Percentiles rank a stretch among this genome's conserved stretches.
Evolutionary conservation across 2,113 vertebrate species (phyloP).

Genomic region (Panurus biarmicus): DNA sequence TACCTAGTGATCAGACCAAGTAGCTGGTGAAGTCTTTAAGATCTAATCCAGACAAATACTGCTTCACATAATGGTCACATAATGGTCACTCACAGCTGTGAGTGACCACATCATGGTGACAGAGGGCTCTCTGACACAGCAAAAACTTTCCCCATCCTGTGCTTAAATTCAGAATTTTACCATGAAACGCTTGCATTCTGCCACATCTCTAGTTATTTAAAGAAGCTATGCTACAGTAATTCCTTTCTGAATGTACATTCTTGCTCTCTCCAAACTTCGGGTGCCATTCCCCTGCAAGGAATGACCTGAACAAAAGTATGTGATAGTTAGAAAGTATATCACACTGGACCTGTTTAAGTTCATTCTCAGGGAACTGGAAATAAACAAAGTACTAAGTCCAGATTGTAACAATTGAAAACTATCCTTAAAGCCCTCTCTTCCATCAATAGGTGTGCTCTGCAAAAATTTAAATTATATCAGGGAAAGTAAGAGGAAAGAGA

Average conservation of each 20-base stretch:
- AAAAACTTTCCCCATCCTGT: background rate
- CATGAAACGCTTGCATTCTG: background rate
- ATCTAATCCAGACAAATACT: background rate
- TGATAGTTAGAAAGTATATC: background rate
- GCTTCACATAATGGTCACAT: background rate
- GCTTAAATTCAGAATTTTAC: background rate
- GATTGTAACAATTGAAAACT: background rate
- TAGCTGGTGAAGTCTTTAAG: background rate
- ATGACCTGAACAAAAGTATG: background rate
- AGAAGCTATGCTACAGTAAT: background rate
- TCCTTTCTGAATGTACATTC: background rate
- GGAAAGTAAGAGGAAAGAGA: background rate
- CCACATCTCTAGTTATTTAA: background rate
- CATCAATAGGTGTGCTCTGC: background rate
- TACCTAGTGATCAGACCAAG: background rate
- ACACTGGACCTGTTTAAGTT: background rate
- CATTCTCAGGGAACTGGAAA: background rate
- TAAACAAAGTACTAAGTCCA: background rate
- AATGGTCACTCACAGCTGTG: background rate
- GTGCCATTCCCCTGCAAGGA: background rate
- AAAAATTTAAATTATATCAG: background rate
- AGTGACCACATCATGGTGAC: background rate
- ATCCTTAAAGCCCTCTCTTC: background rate
- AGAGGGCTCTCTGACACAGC: background rate
- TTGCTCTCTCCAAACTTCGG: background rate